Evolutionary conservation across 1,140 invertebrate species (phyloP).

Genomic region (Drosophila willistoni): DNA sequence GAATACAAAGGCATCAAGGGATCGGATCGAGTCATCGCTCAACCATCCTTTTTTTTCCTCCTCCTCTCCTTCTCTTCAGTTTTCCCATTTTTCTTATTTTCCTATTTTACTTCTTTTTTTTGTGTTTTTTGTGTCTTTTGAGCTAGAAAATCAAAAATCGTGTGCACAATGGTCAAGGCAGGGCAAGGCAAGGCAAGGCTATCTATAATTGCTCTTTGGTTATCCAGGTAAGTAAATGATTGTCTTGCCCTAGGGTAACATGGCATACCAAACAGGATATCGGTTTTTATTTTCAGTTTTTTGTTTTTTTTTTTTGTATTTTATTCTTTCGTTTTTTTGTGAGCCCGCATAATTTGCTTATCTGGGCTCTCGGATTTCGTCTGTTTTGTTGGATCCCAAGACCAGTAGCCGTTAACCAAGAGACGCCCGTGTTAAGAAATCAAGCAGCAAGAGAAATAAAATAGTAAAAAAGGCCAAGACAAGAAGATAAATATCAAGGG

Average conservation of each 20-base stretch:
- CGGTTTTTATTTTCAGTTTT: slow-evolving; percentile 45
- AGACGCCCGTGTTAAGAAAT: slow-evolving; percentile 71
- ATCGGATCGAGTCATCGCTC: slow-evolving; percentile 62
- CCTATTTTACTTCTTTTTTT: slow-evolving; percentile 15
- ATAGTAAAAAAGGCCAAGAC: slow-evolving; percentile 3
- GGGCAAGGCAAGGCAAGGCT: slow-evolving; percentile 34
- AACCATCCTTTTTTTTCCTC: slow-evolving; percentile 41
- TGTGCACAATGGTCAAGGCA: slow-evolving; percentile 66
- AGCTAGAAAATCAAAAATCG: slow-evolving; percentile 72
- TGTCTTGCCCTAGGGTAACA: slow-evolving; percentile 60
- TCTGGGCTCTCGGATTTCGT: slow-evolving; percentile 32
- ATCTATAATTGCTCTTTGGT: slow-evolving; percentile 67
- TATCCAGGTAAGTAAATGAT: slow-evolving; percentile 68
- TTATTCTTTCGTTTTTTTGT: slow-evolving; percentile 18
- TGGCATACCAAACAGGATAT: slow-evolving; percentile 65
- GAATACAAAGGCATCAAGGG: slow-evolving; percentile 37
- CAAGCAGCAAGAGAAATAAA: slow-evolving; percentile 33
- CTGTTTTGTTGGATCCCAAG: slow-evolving; percentile 37
- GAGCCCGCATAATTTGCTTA: slow-evolving; percentile 70
- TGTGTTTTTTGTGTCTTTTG: slow-evolving; percentile 35
- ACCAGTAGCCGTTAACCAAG: slow-evolving; percentile 60
- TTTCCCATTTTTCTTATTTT: slow-evolving; percentile 28
- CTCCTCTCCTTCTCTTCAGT: not conserved
- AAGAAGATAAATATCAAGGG: slow-evolving; percentile 9
- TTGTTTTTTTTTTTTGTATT: slow-evolving; percentile 13